A percentile compares a stretch with the other conserved stretches of the same genome.
phyloP scores from a whole-genome alignment of 2,797 vertebrate species.

The Margarornis squamiger region DNA sequence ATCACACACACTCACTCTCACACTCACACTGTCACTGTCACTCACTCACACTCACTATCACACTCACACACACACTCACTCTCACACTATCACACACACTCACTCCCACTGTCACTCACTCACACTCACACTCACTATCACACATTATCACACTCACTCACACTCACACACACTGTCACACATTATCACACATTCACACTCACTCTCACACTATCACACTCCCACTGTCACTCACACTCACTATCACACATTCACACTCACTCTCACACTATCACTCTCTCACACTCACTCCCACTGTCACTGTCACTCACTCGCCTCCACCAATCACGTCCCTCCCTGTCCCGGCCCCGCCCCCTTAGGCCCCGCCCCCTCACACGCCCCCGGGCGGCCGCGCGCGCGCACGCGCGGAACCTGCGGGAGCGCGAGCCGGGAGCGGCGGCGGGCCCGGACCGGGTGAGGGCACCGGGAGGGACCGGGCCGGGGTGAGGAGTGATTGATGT shows the following conservation, averaged over 20 bases:
- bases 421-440: background rate
- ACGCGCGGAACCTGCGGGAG: background rate
- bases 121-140: background rate
- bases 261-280: background rate
- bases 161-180: background rate
- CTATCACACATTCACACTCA: background rate
- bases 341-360: background rate
- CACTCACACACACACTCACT: background rate
- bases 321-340: background rate
- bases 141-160: no score
- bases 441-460: background rate
- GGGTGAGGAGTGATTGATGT: no score
- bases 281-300: background rate
- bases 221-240: background rate
- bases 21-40: background rate
- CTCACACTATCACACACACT: no score
- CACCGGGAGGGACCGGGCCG: no score
- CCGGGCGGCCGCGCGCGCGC: background rate
- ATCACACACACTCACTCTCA: no score
- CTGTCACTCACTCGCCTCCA: background rate
- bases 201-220: background rate
- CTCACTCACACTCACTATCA: background rate
- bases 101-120: background rate
- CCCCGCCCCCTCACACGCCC: background rate
- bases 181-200: no score